These are phyloP conservation scores for Microcebus jonahi DNA, from an alignment of 2,113 vertebrate species.

Conservation along the genomic window DNA sequence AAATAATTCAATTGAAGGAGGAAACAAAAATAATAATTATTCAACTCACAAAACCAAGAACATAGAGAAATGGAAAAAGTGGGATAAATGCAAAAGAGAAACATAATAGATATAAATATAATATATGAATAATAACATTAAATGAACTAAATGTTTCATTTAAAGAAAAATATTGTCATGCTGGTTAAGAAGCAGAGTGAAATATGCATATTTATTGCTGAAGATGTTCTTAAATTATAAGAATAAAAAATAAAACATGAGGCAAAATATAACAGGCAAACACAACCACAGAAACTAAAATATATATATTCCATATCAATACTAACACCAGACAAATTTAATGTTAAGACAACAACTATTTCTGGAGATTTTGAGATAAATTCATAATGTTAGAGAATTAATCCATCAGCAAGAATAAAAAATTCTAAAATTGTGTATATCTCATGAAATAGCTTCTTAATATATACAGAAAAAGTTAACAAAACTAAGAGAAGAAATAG, in stretches of 20 bases:
- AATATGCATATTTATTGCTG: neutral
- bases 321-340: neutral
- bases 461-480: neutral
- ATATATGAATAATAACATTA: neutral
- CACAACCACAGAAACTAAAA: neutral
- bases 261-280: neutral
- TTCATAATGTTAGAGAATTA: neutral
- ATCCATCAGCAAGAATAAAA: neutral
- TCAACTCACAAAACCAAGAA: neutral
- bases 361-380: neutral
- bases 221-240: neutral
- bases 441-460: neutral
- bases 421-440: neutral
- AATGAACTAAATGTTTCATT: neutral
- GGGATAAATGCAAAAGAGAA: neutral
- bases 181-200: neutral
- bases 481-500: neutral
- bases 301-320: neutral
- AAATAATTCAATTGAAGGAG: neutral
- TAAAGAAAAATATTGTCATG: neutral
- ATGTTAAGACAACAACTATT: neutral
- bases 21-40: neutral
- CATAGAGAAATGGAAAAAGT: neutral
- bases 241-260: neutral
- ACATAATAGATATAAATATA: neutral